phyloP scores from a whole-genome alignment of 2,113 vertebrate species.

The Hippocampus mohnikei region DNA sequence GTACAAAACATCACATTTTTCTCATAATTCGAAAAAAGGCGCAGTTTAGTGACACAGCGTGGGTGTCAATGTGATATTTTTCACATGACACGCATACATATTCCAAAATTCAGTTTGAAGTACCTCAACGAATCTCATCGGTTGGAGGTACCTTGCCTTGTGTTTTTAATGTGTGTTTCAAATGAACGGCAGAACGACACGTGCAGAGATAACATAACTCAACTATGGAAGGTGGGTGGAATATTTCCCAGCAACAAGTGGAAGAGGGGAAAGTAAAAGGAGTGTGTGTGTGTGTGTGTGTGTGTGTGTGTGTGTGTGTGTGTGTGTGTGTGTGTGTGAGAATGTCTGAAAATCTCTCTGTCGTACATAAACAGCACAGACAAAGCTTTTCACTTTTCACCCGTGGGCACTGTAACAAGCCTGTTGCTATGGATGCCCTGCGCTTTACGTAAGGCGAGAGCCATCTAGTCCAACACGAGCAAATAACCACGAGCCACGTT shows the following conservation, averaged over 20 bases:
- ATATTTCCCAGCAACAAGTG: constrained; percentile 21
- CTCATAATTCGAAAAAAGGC: too few species aligned
- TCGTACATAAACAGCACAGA: not conserved
- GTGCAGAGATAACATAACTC: not conserved
- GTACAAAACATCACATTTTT: too few species aligned
- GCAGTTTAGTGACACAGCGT: too few species aligned
- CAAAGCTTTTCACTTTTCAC: constrained; percentile 25
- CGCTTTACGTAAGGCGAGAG: constrained; percentile 9
- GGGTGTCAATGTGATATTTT: too few species aligned
- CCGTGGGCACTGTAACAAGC: constrained; percentile 27
- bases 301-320: too few species aligned
- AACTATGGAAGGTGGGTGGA: constrained; percentile 12
- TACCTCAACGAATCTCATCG: too few species aligned
- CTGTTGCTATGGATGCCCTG: constrained; percentile 61
- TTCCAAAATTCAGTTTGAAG: too few species aligned
- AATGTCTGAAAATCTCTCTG: not conserved
- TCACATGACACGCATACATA: too few species aligned
- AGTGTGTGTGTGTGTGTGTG: too few species aligned
- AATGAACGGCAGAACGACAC: not conserved
- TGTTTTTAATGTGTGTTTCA: not conserved
- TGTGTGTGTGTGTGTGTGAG: not conserved
- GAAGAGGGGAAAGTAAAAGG: not conserved
- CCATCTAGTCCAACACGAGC: not conserved
- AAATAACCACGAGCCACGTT: not conserved
- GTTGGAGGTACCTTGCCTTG: too few species aligned